Percentiles rank a stretch among this genome's conserved stretches.
These are phyloP conservation scores for Thyatira batis DNA, from an alignment of 2,888 invertebrate genomes.

Conservation along the genomic window DNA sequence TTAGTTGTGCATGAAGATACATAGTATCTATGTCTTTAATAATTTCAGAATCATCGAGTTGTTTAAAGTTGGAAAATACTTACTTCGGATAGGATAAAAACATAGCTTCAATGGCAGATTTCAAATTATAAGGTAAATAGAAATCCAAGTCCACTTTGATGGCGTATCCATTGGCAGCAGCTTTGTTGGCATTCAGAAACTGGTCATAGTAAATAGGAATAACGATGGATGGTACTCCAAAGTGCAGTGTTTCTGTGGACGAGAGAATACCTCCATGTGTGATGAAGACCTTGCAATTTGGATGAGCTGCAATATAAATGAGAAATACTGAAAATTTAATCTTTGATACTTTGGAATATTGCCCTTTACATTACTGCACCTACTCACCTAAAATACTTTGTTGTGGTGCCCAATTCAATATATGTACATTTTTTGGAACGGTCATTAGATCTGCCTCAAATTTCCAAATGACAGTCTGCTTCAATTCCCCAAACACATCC, in stretches of 20 bases:
- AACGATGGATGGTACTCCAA: constrained; percentile 52
- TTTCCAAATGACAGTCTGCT: constrained; percentile 66
- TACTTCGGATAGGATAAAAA: constrained; percentile 8
- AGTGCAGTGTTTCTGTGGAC: constrained; percentile 50
- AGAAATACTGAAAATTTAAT: neutral
- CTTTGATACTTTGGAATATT: too few species aligned
- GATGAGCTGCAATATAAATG: constrained; percentile 43
- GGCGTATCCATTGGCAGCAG: constrained; percentile 47
- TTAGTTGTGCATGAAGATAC: too few species aligned
- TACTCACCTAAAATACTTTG: constrained; percentile 58
- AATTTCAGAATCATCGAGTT: too few species aligned
- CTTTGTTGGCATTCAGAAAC: constrained; percentile 50
- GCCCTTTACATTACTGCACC: constrained; percentile 9
- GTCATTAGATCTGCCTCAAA: constrained; percentile 51
- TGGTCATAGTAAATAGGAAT: constrained; percentile 57
- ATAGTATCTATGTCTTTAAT: too few species aligned
- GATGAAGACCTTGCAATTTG: constrained; percentile 46
- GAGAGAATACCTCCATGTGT: constrained; percentile 56
- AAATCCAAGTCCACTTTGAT: constrained; percentile 39
- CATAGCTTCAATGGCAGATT: constrained; percentile 41
- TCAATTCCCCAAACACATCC: constrained; percentile 48
- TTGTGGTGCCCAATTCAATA: constrained; percentile 65
- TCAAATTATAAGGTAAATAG: constrained; percentile 38
- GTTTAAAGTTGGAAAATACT: too few species aligned
- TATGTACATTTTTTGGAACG: constrained; percentile 56